Conservation (phyloP, 1,140 invertebrate genomes). For the Drosophila pseudoobscura region DNA sequence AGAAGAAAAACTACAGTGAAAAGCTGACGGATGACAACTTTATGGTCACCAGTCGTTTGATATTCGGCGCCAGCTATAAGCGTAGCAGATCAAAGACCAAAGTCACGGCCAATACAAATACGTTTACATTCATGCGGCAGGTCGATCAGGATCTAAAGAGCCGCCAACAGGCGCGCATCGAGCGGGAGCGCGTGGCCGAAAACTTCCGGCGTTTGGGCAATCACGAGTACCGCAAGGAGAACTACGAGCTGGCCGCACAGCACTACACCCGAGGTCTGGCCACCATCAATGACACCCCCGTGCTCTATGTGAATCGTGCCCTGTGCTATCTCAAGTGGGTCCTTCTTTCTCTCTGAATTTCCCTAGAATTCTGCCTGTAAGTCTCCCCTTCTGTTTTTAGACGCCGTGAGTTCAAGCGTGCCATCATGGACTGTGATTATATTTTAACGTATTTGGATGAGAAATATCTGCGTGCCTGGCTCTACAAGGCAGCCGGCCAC, state of each 20-base stretch:
- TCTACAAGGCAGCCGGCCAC: slow-evolving; percentile 51
- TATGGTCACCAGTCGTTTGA: slow-evolving; percentile 1
- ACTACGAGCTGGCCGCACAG: slow-evolving; percentile 18
- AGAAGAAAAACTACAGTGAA: neutral
- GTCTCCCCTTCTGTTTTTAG: neutral
- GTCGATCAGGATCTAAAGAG: slow-evolving; percentile 12
- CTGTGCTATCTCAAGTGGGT: slow-evolving; percentile 53
- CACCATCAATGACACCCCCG: slow-evolving; percentile 47
- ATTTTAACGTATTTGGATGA: slow-evolving; percentile 37
- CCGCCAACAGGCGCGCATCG: slow-evolving; percentile 6
- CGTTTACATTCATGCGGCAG: slow-evolving; percentile 66
- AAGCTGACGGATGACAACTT: neutral
- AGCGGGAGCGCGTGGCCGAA: slow-evolving; percentile 48
- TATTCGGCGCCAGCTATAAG: neutral
- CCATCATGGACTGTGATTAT: slow-evolving; percentile 52
- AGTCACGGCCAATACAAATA: slow-evolving; percentile 6
- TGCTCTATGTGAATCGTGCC: slow-evolving; percentile 58
- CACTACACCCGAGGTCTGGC: slow-evolving; percentile 44
- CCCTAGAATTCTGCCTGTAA: neutral
- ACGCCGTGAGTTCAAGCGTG: slow-evolving; percentile 39
- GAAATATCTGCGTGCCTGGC: slow-evolving; percentile 45
- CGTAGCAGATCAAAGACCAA: slow-evolving; percentile 6
- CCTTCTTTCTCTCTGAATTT: neutral
- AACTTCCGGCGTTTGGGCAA: slow-evolving; percentile 59
- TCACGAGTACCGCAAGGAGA: slow-evolving; percentile 29